Percentiles rank a stretch among this genome's conserved stretches.
These are phyloP conservation scores for Cactoblastis cactorum DNA, from an alignment of 2,888 invertebrate genomes.

Conservation along the genomic window DNA sequence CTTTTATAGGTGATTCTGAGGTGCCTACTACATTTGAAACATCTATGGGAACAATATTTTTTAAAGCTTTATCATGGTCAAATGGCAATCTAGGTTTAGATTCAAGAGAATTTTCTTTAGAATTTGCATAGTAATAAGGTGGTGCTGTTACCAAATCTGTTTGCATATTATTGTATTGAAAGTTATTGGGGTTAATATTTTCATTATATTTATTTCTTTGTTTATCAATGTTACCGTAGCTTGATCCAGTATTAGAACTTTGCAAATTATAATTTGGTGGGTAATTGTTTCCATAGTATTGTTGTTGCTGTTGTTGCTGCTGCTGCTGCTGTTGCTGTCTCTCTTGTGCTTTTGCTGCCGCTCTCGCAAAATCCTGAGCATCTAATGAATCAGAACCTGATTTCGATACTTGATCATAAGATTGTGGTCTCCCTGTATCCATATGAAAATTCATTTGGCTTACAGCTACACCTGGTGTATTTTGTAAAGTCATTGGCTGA, in stretches of 20 bases:
- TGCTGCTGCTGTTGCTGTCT: conserved; percentile 44
- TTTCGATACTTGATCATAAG: conserved; percentile 54
- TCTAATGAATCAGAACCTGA: conserved; percentile 51
- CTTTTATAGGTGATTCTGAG: conserved; percentile 45
- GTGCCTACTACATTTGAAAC: conserved; percentile 64
- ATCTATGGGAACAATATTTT: conserved; percentile 71
- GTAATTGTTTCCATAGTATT: conserved; percentile 39
- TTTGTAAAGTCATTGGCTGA: conserved; percentile 25
- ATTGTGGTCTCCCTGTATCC: conserved; percentile 55
- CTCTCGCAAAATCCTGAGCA: conserved; percentile 66
- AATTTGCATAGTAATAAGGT: conserved; percentile 49
- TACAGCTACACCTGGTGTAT: conserved; percentile 47
- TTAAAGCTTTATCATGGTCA: conserved; percentile 71
- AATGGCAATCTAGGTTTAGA: conserved; percentile 57
- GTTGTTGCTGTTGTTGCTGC: conserved; percentile 38
- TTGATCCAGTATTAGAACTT: background rate
- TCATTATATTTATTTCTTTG: conserved; percentile 46
- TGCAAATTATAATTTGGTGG: conserved; percentile 28
- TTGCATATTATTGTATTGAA: conserved; percentile 40
- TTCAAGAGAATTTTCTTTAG: conserved; percentile 45
- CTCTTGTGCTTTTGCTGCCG: conserved; percentile 67
- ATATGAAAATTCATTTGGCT: conserved; percentile 66
- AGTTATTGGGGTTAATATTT: conserved; percentile 34
- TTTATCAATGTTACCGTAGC: conserved; percentile 38
- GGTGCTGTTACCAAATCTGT: conserved; percentile 57